Conservation (phyloP, 2,113 vertebrate species). For the Riparia riparia region DNA sequence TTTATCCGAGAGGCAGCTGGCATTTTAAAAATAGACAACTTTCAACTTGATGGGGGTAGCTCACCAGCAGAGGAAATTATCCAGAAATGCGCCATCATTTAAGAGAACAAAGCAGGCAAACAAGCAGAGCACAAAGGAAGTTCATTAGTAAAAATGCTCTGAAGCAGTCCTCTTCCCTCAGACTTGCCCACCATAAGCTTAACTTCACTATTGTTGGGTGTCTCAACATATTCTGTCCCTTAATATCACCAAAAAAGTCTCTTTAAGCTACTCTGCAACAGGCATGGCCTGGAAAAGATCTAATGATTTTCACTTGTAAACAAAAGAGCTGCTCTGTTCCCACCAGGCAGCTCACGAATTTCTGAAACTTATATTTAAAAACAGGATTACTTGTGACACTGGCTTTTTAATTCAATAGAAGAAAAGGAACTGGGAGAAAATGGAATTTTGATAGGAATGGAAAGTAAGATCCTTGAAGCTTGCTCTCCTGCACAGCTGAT, state of each 20-base stretch:
- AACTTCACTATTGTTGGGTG: background rate
- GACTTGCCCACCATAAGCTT: background rate
- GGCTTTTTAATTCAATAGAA: background rate
- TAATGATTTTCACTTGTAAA: background rate
- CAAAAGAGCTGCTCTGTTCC: background rate
- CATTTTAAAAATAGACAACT: conserved; percentile 71
- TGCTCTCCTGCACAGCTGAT: background rate
- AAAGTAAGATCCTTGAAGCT: background rate
- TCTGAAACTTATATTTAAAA: background rate
- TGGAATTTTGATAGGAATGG: background rate
- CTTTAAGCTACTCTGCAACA: background rate
- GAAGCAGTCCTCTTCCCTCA: background rate
- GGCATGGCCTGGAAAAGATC: background rate
- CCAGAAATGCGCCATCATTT: conserved; percentile 32
- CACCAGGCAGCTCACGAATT: background rate
- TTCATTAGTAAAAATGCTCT: conserved; percentile 15
- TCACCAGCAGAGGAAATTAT: conserved; percentile 48
- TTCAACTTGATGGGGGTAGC: conserved; percentile 43
- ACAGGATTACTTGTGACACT: background rate
- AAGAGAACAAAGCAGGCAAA: conserved; percentile 35
- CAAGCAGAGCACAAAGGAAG: conserved; percentile 40
- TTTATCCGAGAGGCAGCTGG: conserved; percentile 48
- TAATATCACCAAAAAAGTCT: background rate
- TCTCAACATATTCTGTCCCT: background rate
- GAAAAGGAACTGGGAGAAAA: background rate